Percentiles rank a stretch among this genome's conserved stretches.
Evolutionary conservation across 1,140 invertebrate species (phyloP).

Genomic region (Achatina immaculata): DNA sequence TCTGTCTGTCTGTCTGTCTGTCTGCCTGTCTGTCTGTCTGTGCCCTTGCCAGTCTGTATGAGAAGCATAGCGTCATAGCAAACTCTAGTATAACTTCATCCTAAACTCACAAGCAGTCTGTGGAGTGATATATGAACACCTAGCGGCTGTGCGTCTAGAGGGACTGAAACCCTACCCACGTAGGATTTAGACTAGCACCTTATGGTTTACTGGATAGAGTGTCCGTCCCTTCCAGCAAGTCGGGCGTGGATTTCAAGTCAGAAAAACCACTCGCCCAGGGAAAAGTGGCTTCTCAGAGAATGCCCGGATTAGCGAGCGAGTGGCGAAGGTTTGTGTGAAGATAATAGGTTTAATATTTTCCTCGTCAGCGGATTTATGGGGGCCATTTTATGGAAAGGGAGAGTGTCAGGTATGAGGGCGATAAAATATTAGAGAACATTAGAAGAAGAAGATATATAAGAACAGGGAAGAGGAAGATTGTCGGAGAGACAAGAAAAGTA

Average conservation of each 20-base stretch:
- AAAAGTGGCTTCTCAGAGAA: neutral
- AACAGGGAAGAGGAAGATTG: neutral
- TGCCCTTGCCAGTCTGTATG: too few relatives aligned
- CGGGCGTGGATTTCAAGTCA: neutral
- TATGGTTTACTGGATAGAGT: neutral
- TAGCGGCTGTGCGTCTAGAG: neutral
- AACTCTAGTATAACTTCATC: too few relatives aligned
- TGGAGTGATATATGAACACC: neutral
- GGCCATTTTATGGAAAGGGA: neutral
- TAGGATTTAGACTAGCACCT: neutral
- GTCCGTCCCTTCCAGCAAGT: neutral
- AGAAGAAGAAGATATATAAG: neutral
- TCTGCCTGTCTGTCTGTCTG: too few relatives aligned
- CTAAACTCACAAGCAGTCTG: too few relatives aligned
- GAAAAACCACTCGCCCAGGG: too few relatives aligned
- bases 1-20: too few relatives aligned
- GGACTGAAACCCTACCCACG: neutral
- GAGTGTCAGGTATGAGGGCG: neutral
- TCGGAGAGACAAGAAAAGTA: neutral
- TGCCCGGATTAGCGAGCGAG: neutral
- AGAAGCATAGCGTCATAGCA: too few relatives aligned
- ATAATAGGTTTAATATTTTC: neutral
- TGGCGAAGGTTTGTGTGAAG: neutral
- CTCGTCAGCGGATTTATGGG: neutral
- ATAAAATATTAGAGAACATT: neutral